Percentiles rank a stretch among this genome's conserved stretches.
phyloP scores from a whole-genome alignment of 2,797 vertebrate genomes.

The Microtus californicus region DNA sequence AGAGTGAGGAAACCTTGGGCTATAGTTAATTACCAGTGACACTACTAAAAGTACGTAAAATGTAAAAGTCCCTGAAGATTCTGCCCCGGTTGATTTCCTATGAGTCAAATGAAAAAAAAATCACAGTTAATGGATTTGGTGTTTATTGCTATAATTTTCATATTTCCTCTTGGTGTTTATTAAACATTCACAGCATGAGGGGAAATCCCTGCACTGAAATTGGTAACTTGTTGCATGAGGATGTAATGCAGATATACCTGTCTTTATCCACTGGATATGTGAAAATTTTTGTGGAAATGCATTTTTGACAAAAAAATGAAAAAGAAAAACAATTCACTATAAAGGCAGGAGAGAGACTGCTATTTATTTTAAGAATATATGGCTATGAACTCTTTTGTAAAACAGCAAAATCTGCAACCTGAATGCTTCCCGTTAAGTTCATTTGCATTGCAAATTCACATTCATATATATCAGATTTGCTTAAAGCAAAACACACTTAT shows the following conservation, averaged over 20 bases:
- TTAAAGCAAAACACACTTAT: constrained; percentile 59
- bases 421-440: constrained; percentile 36
- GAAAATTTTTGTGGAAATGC: constrained; percentile 16
- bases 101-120: constrained; percentile 58
- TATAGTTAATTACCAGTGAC: constrained; percentile 72
- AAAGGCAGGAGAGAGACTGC: constrained; percentile 44
- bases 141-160: constrained; percentile 52
- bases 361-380: constrained; percentile 60
- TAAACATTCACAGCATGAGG: constrained; percentile 29
- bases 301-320: constrained; percentile 7
- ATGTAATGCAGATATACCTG: neutral
- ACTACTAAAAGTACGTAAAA: constrained; percentile 71
- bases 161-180: constrained; percentile 46
- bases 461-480: constrained; percentile 37
- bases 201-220: constrained; percentile 24
- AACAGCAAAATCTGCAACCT: constrained; percentile 56
- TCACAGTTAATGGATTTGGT: constrained; percentile 50
- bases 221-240: constrained; percentile 27
- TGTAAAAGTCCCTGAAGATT: constrained; percentile 59
- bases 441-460: constrained; percentile 64
- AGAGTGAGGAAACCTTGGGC: constrained; percentile 43
- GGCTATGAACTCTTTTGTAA: constrained; percentile 61
- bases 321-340: neutral
- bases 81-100: constrained; percentile 55
- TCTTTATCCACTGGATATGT: constrained; percentile 39